Base-by-base conservation (phyloP, 2,113 vertebrate species). In the Melanostigma gelatinosum region DNA sequence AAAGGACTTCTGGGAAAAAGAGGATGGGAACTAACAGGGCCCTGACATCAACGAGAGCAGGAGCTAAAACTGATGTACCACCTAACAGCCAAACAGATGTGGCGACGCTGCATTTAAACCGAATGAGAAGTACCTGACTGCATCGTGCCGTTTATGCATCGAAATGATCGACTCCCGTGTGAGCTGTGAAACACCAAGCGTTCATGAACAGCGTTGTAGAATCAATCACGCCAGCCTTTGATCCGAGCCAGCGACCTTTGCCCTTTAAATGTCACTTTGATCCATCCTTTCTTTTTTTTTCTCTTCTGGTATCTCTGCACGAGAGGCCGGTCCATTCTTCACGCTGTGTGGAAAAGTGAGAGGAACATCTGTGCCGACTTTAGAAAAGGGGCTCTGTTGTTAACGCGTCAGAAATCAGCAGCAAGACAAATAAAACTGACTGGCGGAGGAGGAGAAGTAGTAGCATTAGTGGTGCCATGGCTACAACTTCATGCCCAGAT, bases 231-330 rank as follows among this genome's bases (percentile, higher is more conserved):
- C 63, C 44, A 67, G 65, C 67, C 61, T 89, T 72, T 89, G 88
- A 90, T 88, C 83, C 2, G 1, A 54, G 79, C 69, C n/a, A 4
- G 32, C 82, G 83, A 90, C 85, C 90, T 88, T 74, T 91, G 90
- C 73, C 89, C 90, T 89, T 89, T 82, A 82, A 93, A 87, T 90
- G 86, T 91, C 86, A 57, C 79, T 88, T 73, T 87, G 80, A 86
- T 78, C 67, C 65, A 11, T 69, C 18, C 60, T 8, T 55, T 27
- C 62, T 54, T 16, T 48, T 16, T 40, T 46, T 38, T 22, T 46
- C n/a, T 68, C 48, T 36, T 18, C 12, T 9, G 48, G 29, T 27
- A 50, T 27, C 60, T 72, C 69, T 4, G 52, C 55, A 44, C 3
- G 27, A 68, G 55, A 48, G 42, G 54, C 1, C 10, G 20, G 57